Percentiles rank a stretch among this genome's conserved stretches.
These are phyloP conservation scores for Alviniconcha strummeri DNA, from an alignment of 2,888 invertebrate species.

Conservation along the genomic window DNA sequence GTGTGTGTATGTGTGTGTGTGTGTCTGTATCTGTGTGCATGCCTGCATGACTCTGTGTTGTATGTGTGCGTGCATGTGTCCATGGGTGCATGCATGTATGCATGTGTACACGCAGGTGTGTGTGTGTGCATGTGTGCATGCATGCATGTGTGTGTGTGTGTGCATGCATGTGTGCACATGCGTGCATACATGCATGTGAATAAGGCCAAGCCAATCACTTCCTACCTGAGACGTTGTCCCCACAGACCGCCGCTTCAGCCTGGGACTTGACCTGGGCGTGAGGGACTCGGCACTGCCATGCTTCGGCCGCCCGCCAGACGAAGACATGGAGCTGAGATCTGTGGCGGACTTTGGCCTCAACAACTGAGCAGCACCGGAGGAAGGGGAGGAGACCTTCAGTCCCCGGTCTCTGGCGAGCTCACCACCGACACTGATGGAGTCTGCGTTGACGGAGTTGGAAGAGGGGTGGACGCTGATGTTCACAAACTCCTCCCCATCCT, in stretches of 20 bases:
- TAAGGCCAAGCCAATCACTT: not conserved
- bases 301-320: not conserved
- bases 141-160: no score
- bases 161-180: no score
- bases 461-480: constrained; percentile 47
- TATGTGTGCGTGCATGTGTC: no score
- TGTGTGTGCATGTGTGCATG: no score
- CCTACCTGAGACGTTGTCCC: not conserved
- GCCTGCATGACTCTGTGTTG: no score
- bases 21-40: no score
- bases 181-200: not conserved
- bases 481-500: constrained; percentile 47
- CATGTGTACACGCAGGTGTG: no score
- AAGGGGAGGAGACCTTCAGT: not conserved
- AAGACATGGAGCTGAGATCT: not conserved
- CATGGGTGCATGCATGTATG: no score
- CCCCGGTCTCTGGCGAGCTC: constrained; percentile 1
- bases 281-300: constrained; percentile 6
- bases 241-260: not conserved
- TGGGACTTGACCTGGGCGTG: constrained; percentile 16
- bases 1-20: no score
- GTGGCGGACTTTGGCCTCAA: constrained; percentile 9
- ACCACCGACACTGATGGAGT: not conserved
- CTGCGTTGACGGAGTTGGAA: constrained; percentile 12
- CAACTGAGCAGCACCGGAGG: not conserved